Conservation (phyloP, 2,113 vertebrate genomes). For the Bagarius yarrelli region DNA sequence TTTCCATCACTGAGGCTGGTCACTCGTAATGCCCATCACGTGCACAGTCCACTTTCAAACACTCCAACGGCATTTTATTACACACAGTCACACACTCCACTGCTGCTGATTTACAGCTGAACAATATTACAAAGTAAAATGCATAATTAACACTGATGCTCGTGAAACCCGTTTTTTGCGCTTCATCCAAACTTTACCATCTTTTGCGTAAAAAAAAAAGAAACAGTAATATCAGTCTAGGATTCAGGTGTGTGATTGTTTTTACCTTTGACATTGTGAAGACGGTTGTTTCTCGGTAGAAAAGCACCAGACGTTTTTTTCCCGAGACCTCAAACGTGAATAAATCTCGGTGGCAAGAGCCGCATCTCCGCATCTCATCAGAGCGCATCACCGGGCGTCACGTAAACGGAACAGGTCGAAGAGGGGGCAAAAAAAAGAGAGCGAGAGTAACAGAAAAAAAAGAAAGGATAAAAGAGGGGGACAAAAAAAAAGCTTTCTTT, state of each 20-base stretch:
- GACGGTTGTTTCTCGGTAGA: slow-evolving; percentile 17
- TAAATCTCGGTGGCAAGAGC: slow-evolving; percentile 32
- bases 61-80: slow-evolving; percentile 23
- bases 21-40: slow-evolving; percentile 48
- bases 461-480: not conserved
- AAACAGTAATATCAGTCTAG: not conserved
- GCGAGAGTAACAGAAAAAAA: slow-evolving; percentile 4
- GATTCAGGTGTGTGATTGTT: slow-evolving; percentile 15
- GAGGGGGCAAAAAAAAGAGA: not conserved
- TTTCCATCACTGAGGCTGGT: slow-evolving; percentile 15
- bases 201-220: slow-evolving; percentile 1
- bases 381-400: slow-evolving; percentile 26
- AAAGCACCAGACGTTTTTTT: slow-evolving; percentile 19
- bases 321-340: slow-evolving; percentile 30
- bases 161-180: not conserved
- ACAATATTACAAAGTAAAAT: not conserved
- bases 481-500: not conserved
- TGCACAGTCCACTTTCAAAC: slow-evolving; percentile 39
- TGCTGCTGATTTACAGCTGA: slow-evolving; percentile 5
- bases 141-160: not conserved
- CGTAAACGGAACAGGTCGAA: slow-evolving; percentile 18
- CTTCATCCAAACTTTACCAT: not conserved
- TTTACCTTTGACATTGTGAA: slow-evolving; percentile 42
- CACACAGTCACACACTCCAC: not conserved
- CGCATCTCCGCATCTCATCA: slow-evolving; percentile 38